Percentiles rank a stretch among this genome's conserved stretches.
These are phyloP conservation scores for Acipenser oxyrinchus DNA, from an alignment of 2,797 vertebrate species.

Conservation along the genomic window DNA sequence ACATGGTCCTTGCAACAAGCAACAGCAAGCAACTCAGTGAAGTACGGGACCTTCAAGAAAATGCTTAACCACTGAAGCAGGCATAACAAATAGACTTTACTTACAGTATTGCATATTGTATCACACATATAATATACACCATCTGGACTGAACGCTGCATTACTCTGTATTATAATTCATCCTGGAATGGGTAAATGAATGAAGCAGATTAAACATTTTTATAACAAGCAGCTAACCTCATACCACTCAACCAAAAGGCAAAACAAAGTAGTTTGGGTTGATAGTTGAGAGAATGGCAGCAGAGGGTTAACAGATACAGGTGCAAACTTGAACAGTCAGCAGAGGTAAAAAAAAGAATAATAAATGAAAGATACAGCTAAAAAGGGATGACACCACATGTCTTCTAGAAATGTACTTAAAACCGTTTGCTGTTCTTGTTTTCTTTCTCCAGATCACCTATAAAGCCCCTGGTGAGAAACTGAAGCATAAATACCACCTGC, in stretches of 20 bases:
- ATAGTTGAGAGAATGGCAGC: no score
- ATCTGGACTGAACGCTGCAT: neutral
- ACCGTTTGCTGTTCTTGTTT: neutral
- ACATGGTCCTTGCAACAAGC: conserved; percentile 80
- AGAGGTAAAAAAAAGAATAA: no score
- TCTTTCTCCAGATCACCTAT: conserved; percentile 68
- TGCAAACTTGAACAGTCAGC: no score
- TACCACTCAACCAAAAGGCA: neutral
- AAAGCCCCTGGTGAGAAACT: conserved; percentile 88
- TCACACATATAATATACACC: no score
- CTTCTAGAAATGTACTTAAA: no score
- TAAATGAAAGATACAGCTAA: no score
- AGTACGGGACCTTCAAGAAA: conserved; percentile 47
- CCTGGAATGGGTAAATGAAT: neutral
- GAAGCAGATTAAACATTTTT: neutral
- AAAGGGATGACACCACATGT: no score
- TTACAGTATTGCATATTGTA: no score
- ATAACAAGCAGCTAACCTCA: neutral
- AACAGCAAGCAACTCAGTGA: conserved; percentile 73
- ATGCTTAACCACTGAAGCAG: no score
- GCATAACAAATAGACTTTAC: no score
- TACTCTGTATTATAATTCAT: neutral
- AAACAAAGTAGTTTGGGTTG: no score
- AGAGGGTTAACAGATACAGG: no score
- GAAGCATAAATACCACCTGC: conserved; percentile 81